Conservation (phyloP, 2,113 vertebrate species). For the Dascyllus trimaculatus region DNA sequence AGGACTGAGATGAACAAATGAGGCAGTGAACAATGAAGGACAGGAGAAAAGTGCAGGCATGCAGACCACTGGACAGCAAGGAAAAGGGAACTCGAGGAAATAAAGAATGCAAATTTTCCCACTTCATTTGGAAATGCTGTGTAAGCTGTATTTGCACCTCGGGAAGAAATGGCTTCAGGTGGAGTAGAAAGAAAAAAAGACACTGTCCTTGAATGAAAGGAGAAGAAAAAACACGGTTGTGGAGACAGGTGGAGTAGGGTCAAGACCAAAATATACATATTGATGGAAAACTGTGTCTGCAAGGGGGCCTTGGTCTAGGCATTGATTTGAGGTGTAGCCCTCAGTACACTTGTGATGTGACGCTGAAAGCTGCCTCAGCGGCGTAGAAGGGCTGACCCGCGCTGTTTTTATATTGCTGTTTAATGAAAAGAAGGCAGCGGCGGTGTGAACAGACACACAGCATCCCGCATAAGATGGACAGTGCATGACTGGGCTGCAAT, state of each 20-base stretch:
- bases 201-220: conserved; percentile 48
- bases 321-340: conserved; percentile 53
- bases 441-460: conserved; percentile 58
- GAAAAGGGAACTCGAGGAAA: conserved; percentile 31
- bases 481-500: conserved; percentile 16
- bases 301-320: conserved; percentile 50
- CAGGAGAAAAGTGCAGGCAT: conserved; percentile 21
- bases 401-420: conserved; percentile 86
- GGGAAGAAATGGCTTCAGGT: conserved; percentile 38
- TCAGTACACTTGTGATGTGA: conserved; percentile 58
- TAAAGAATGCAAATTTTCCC: conserved; percentile 55
- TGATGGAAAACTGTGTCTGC: conserved; percentile 73
- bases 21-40: conserved; percentile 3
- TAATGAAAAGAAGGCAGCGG: conserved; percentile 75
- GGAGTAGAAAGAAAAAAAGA: neutral
- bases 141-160: conserved; percentile 47
- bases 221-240: conserved; percentile 7
- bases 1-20: conserved; percentile 16
- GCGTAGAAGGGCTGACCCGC: conserved; percentile 76
- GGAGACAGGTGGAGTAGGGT: conserved; percentile 63
- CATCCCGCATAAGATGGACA: conserved; percentile 53
- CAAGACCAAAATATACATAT: conserved; percentile 77
- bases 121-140: conserved; percentile 55
- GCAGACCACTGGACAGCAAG: conserved; percentile 23
- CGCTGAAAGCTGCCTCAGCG: conserved; percentile 70